phyloP scores from a whole-genome alignment of 1,140 invertebrate species.

The Drusus annulatus region DNA sequence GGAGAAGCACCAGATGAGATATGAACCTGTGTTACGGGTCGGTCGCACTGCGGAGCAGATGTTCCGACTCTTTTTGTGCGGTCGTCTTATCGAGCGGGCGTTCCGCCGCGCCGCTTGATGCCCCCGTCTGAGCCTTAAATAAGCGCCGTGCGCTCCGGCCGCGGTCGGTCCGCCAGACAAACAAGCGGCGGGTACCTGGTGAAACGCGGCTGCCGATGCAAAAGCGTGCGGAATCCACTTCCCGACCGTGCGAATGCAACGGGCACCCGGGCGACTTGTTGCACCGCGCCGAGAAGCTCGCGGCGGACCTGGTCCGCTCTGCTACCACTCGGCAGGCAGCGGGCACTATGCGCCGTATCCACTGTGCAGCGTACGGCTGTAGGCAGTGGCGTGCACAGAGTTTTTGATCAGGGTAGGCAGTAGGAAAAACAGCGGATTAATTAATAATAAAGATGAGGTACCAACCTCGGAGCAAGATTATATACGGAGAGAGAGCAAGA shows the following conservation, averaged over 20 bases:
- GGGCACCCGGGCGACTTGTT: not conserved
- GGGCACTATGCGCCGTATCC: not conserved
- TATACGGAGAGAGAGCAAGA: no score
- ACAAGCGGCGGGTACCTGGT: no score
- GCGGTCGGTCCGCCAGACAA: not conserved
- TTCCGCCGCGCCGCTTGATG: not conserved
- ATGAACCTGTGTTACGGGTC: no score
- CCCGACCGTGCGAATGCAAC: not conserved
- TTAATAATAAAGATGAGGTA: no score
- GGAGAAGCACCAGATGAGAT: not conserved
- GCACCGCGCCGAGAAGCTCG: not conserved
- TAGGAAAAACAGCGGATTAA: no score
- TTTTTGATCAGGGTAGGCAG: no score
- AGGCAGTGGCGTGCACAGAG: no score
- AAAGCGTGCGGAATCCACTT: not conserved
- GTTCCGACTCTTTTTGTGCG: slow-evolving; percentile 13
- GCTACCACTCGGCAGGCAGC: not conserved
- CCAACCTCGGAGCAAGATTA: no score
- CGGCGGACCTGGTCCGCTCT: not conserved
- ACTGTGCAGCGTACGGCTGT: no score
- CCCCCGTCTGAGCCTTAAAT: not conserved
- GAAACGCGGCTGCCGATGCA: not conserved
- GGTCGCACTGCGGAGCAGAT: not conserved
- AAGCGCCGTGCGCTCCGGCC: not conserved
- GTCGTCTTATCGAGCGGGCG: not conserved